Evolutionary conservation across 2,113 vertebrate genomes (phyloP), one percentile per base, ranked within the genome.

Genomic region (Numenius arquata): DNA sequence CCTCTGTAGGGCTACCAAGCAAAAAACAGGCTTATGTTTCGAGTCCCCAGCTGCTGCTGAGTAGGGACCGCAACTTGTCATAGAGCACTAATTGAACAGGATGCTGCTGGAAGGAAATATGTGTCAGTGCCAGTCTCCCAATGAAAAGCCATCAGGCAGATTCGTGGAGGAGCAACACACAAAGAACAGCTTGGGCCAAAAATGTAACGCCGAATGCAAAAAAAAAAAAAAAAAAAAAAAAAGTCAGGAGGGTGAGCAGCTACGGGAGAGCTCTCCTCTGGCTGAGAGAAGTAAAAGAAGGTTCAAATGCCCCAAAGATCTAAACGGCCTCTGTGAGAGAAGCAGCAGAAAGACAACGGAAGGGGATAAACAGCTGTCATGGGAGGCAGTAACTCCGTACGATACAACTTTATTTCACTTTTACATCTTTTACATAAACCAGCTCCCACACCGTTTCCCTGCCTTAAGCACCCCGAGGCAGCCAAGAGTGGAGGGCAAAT

Each of bases 1-100:
- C 96, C 97, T 96, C 97, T 93, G 56, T 86, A 95, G 96, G 95
- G 88, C 97, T 97, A 97, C 93, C 84, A 96, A 92, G 97, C 66
- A 93, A 96, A 97, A 98, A 93, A 80, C 75, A 97, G 75, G 95
- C 91, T 96, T 97, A 74, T 97, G 90, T 97, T 97, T 96, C 95
- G 66, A 76, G 52, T 98, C 96, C 94, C 87, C 77, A 89, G 76
- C 34, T 90, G 96, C 92, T 85, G 90, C 92, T 77, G 86, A 87
- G 92, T 76, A 91, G 95, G 88, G 92, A 94, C 88, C 17, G 5
- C 53, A 71, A 81, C 90, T 79, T 97, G 90, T 74, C 95, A 96
- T 83, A 88, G 74, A 95, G 94, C 80, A 86, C 92, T 97, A 97
- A 97, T 96, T 97, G 97, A 98, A 96, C 91, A 96, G 96, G 86